Evolutionary conservation across 1,140 invertebrate species (phyloP).

Genomic region (Cotesia glomerata): DNA sequence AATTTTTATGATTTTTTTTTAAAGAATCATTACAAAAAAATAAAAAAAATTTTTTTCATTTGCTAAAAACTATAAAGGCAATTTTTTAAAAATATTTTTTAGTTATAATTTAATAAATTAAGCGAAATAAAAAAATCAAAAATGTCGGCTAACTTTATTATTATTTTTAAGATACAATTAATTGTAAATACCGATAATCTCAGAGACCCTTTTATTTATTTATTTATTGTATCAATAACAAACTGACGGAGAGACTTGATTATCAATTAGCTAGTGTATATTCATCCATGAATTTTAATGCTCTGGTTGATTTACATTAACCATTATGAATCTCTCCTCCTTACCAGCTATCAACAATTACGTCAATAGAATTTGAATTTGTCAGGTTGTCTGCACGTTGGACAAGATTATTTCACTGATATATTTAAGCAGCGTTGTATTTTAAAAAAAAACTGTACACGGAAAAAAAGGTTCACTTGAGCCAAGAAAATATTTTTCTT

Average conservation of each 20-base stretch:
- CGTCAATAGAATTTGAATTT: background rate
- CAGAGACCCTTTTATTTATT: background rate
- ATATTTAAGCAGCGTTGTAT: background rate
- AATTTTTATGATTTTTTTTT: no score
- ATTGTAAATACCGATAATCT: background rate
- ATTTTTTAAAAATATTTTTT: no score
- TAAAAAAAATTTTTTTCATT: no score
- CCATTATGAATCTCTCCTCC: background rate
- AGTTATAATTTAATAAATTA: no score
- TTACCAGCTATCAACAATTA: background rate
- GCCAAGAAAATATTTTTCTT: no score
- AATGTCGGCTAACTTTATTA: no score
- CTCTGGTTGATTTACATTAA: constrained; percentile 3
- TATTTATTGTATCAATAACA: background rate
- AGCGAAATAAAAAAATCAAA: no score
- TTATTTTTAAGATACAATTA: no score
- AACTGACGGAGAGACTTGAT: background rate
- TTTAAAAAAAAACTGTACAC: background rate
- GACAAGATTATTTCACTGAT: background rate
- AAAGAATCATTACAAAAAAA: no score
- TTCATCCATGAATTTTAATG: constrained; percentile 17
- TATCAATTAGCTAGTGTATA: constrained; percentile 8
- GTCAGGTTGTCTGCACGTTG: no score
- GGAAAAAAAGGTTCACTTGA: no score
- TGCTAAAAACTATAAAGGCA: no score